Evolutionary conservation across 1,140 invertebrate genomes (phyloP).

Genomic region (Formica selysi): DNA sequence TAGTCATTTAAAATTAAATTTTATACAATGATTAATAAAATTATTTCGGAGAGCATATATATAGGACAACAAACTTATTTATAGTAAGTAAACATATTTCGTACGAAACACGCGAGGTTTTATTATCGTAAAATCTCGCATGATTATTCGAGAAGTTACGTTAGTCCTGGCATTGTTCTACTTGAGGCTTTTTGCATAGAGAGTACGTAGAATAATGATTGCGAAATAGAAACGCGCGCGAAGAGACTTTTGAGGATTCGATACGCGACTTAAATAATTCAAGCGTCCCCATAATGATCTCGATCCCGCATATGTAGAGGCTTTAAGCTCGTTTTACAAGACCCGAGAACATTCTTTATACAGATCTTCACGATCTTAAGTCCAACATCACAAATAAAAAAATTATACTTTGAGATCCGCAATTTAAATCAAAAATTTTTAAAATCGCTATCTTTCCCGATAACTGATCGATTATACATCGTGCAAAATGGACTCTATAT

Average conservation of each 20-base stretch:
- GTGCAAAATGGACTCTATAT: neutral
- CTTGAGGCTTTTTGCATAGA: slow-evolving; percentile 24
- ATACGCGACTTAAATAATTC: slow-evolving; percentile 75
- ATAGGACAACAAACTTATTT: neutral
- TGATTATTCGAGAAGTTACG: slow-evolving; percentile 17
- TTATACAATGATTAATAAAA: neutral
- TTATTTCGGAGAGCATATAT: neutral
- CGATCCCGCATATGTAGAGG: slow-evolving; percentile 43
- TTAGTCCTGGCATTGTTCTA: neutral
- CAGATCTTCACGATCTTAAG: neutral
- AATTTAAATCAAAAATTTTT: neutral
- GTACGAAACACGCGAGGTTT: neutral
- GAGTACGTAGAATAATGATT: slow-evolving; percentile 54
- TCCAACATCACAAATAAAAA: neutral
- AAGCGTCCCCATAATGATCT: slow-evolving; percentile 57
- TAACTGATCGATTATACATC: neutral
- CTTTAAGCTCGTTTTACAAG: slow-evolving; percentile 23
- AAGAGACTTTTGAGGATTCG: slow-evolving; percentile 59
- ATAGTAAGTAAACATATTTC: slow-evolving; percentile 28
- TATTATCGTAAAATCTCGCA: slow-evolving; percentile 26
- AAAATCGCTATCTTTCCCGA: neutral
- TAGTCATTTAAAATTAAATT: no score
- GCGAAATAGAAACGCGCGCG: slow-evolving; percentile 60
- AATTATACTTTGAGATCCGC: neutral
- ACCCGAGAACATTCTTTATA: neutral